A percentile compares a stretch with the other conserved stretches of the same genome.
phyloP scores from a whole-genome alignment of 2,888 invertebrate genomes.

The Drosophila fungiperda region DNA sequence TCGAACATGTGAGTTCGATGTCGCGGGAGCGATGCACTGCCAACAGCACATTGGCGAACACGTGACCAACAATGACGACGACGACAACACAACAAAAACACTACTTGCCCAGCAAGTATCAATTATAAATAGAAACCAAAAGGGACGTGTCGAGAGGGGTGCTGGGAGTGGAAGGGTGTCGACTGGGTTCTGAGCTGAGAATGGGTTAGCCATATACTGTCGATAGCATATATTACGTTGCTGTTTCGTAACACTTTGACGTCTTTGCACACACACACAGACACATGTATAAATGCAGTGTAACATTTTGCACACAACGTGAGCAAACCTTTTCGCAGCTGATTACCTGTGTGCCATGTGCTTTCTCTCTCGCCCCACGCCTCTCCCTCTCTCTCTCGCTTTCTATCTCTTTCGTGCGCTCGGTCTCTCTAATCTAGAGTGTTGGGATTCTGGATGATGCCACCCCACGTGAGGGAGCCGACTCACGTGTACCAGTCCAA shows the following conservation, averaged over 20 bases:
- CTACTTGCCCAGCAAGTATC: constrained; percentile 25
- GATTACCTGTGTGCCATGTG: constrained; percentile 13
- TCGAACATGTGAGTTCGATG: constrained; percentile 80
- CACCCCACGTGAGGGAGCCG: constrained; percentile 8
- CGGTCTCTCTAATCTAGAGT: neutral
- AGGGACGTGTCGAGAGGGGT: constrained; percentile 19
- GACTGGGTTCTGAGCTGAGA: constrained; percentile 1
- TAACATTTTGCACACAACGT: constrained; percentile 27
- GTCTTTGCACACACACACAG: constrained; percentile 21
- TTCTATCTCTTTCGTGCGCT: neutral
- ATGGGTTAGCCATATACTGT: constrained; percentile 18
- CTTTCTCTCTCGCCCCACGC: neutral
- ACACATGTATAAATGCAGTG: constrained; percentile 2
- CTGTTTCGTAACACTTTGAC: constrained; percentile 58
- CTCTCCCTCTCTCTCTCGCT: neutral
- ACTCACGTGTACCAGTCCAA: constrained; percentile 4
- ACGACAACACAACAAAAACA: constrained; percentile 5
- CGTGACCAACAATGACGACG: constrained; percentile 63
- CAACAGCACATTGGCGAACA: constrained; percentile 71
- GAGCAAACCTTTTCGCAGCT: constrained; percentile 18
- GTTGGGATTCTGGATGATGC: constrained; percentile 1
- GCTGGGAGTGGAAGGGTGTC: constrained; percentile 6
- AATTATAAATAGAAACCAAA: constrained; percentile 50
- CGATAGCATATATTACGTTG: constrained; percentile 53
- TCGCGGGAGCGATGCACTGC: constrained; percentile 82